Conservation (phyloP, 2,797 vertebrate genomes). For the Alcedo atthis region DNA sequence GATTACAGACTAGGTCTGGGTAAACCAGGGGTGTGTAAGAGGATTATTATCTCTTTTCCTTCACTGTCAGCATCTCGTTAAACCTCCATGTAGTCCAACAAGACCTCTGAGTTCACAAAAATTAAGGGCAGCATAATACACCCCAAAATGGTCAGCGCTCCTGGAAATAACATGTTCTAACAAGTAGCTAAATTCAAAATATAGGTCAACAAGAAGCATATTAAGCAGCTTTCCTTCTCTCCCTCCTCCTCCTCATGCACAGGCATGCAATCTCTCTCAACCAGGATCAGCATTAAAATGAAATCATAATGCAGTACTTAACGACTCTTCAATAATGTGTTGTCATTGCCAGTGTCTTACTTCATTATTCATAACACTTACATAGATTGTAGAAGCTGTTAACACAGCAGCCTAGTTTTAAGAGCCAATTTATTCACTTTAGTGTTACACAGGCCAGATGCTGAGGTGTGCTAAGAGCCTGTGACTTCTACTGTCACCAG, state of each 20-base stretch:
- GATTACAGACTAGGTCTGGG: not conserved
- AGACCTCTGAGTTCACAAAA: not conserved
- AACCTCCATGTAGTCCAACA: not conserved
- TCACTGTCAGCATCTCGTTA: not conserved
- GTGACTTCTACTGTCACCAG: not conserved
- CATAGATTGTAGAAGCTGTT: slow-evolving; percentile 35
- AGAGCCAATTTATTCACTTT: slow-evolving; percentile 13
- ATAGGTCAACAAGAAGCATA: slow-evolving; percentile 39
- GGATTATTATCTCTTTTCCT: not conserved
- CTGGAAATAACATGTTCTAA: not conserved
- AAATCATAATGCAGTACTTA: slow-evolving; percentile 61
- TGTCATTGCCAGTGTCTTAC: slow-evolving; percentile 20
- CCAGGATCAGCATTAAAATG: slow-evolving; percentile 49
- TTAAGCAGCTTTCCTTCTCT: slow-evolving; percentile 16
- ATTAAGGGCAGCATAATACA: not conserved
- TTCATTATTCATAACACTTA: slow-evolving; percentile 56
- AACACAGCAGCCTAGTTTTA: slow-evolving; percentile 17
- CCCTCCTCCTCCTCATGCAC: not conserved
- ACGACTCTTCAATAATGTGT: slow-evolving; percentile 45
- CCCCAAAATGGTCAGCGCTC: not conserved
- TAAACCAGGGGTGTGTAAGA: not conserved
- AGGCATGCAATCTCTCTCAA: not conserved
- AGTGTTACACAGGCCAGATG: not conserved
- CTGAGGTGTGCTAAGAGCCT: not conserved
- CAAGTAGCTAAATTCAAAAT: slow-evolving; percentile 15